Evolutionary conservation across 2,113 vertebrate genomes (phyloP), one percentile per base, ranked within the genome.

Genomic region (Acinonyx jubatus): DNA sequence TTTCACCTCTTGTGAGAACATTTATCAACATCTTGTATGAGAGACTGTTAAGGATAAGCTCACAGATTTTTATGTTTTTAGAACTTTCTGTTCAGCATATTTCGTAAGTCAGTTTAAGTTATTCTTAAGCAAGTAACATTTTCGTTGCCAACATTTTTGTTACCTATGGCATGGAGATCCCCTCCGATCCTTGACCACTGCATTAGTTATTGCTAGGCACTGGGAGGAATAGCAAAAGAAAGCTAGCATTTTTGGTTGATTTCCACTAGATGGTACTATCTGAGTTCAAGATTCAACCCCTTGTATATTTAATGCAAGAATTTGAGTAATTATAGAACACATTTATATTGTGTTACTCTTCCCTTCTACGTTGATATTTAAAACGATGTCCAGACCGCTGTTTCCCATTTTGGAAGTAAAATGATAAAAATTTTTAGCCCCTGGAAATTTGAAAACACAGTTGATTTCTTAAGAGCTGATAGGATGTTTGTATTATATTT

Each of bases 191-290:
- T 48, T 41, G 27, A 83, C 8, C 14, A 31, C 13, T 68, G 61
- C 2, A 3, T 88, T 87, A 38, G 21, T 33, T 92, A 29, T 45
- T 71, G 29, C 16, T 16, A 7, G 41, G 3, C 15, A 2, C 4
- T 18, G 19, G 9, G 18, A 78, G n/a, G 7, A 81, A 33, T 1
- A 27, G 18, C 27, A 1, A 15, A 48, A 81, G 57, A 90, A 92
- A 94, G 45, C 27, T 14, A 82, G 55, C n/a, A 87, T 45, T 97
- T 96, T 79, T n/a, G 0, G 8, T 1, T 45, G 10, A 50, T n/a
- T 36, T 93, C 95, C 95, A 98, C 88, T 96, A 98, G 97, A 85
- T 98, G 97, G 94, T 65, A 38, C 2, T 48, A 86, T 95, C 2
- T 96, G 90, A 93, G 94, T 41, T 50, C 78, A 93, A 82, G 12